phyloP scores from a whole-genome alignment of 2,888 invertebrate genomes.

The Tipula lateralis region DNA sequence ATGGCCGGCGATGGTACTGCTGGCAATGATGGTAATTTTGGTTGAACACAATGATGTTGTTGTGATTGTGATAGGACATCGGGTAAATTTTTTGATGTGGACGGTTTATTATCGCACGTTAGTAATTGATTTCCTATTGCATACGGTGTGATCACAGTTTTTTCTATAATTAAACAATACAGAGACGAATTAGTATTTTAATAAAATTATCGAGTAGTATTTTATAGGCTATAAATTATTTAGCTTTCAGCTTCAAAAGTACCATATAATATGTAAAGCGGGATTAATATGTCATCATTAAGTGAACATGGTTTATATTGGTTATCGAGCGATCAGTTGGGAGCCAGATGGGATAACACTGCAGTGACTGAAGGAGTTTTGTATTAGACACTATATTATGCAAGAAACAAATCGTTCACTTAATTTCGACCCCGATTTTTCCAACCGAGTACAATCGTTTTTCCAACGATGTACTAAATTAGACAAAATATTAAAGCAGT shows the following conservation, averaged over 20 bases:
- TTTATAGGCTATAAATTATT: background rate
- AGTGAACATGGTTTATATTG: too few relatives aligned
- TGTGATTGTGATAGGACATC: conserved; percentile 36
- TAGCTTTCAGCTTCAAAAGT: background rate
- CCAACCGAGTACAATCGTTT: background rate
- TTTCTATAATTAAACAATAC: background rate
- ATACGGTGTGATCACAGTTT: conserved; percentile 32
- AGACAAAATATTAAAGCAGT: background rate
- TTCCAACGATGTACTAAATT: too few relatives aligned
- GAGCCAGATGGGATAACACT: too few relatives aligned
- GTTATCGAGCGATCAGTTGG: too few relatives aligned
- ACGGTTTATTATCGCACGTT: conserved; percentile 33
- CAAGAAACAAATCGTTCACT: too few relatives aligned
- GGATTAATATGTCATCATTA: background rate
- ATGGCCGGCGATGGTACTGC: conserved; percentile 32
- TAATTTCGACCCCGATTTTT: background rate
- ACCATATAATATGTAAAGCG: background rate
- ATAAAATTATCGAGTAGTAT: background rate
- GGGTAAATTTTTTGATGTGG: conserved; percentile 39
- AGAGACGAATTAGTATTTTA: background rate
- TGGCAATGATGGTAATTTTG: background rate
- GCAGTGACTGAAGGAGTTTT: too few relatives aligned
- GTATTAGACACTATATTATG: too few relatives aligned
- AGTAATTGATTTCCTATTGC: conserved; percentile 32
- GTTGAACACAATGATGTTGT: background rate